Percentiles rank a stretch among this genome's conserved stretches.
These are phyloP conservation scores for Glossophaga mutica DNA, from an alignment of 2,797 vertebrate species.

Conservation along the genomic window DNA sequence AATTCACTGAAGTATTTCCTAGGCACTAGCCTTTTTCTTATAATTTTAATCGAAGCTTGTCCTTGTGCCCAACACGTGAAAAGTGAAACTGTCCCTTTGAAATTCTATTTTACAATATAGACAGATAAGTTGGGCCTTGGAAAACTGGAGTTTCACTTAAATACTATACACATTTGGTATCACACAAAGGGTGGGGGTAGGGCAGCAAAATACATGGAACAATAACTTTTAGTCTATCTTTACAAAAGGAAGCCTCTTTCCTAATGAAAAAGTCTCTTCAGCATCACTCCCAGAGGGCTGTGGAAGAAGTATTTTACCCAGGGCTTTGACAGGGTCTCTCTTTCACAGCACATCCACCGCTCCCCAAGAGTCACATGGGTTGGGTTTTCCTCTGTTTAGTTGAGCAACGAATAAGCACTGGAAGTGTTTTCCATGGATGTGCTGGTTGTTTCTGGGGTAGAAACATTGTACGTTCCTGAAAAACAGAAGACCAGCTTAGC, in stretches of 20 bases:
- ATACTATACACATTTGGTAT: conserved; percentile 71
- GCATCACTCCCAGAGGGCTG: neutral
- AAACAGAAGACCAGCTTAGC: conserved; percentile 49
- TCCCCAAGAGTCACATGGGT: neutral
- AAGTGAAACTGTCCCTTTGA: conserved; percentile 22
- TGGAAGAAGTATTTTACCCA: neutral
- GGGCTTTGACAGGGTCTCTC: neutral
- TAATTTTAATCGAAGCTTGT: conserved; percentile 40
- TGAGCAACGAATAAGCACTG: conserved; percentile 82
- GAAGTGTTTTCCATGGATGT: conserved; percentile 82
- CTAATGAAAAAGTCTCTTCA: conserved; percentile 18
- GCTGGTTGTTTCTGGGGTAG: conserved; percentile 81
- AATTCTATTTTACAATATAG: conserved; percentile 66
- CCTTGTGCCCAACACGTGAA: neutral
- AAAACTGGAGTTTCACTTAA: conserved; percentile 58
- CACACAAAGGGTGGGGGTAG: neutral
- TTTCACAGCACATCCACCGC: neutral
- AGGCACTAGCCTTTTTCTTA: conserved; percentile 5
- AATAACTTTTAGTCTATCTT: conserved; percentile 31
- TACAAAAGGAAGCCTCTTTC: conserved; percentile 14
- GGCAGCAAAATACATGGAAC: neutral
- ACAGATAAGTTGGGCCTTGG: conserved; percentile 19
- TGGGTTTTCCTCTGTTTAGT: conserved; percentile 62
- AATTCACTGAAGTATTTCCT: neutral
- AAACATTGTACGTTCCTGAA: conserved; percentile 83